Evolutionary conservation across 2,888 invertebrate genomes (phyloP).

Genomic region (Sipha maydis): DNA sequence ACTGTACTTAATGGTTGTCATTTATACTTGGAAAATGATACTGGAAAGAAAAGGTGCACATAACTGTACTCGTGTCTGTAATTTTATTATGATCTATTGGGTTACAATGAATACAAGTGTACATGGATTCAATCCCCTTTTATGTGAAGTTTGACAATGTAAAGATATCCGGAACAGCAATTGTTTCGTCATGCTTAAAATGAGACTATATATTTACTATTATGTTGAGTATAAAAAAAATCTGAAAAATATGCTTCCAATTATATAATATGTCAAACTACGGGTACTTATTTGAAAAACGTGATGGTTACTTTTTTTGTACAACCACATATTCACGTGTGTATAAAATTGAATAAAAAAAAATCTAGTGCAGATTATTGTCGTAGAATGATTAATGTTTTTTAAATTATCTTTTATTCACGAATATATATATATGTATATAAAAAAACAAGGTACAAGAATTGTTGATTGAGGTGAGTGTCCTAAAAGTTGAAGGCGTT

Average conservation of each 20-base stretch:
- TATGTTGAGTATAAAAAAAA: slow-evolving; percentile 49
- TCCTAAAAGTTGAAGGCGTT: not conserved
- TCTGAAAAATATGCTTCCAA: slow-evolving; percentile 49
- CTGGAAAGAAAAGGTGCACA: not conserved
- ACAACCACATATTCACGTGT: not conserved
- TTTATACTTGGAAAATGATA: not conserved
- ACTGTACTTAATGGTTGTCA: slow-evolving; percentile 3
- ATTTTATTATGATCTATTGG: slow-evolving; percentile 45
- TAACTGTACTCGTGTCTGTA: slow-evolving; percentile 35
- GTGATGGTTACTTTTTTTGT: slow-evolving; percentile 40
- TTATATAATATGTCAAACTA: slow-evolving; percentile 51
- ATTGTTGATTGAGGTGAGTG: not conserved
- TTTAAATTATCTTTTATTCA: not conserved
- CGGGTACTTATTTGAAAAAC: slow-evolving; percentile 46
- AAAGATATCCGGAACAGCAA: slow-evolving; percentile 37
- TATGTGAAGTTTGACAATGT: slow-evolving; percentile 42
- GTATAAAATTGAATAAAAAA: slow-evolving; percentile 15
- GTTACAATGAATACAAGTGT: slow-evolving; percentile 19
- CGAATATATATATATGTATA: not conserved
- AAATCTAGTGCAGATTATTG: slow-evolving; percentile 33
- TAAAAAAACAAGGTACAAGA: not conserved
- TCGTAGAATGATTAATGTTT: slow-evolving; percentile 10
- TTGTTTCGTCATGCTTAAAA: slow-evolving; percentile 55
- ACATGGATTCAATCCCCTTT: slow-evolving; percentile 24
- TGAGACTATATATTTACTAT: slow-evolving; percentile 43